Percentiles rank a stretch among this genome's conserved stretches.
These are phyloP conservation scores for Myiozetetes cayanensis DNA, from an alignment of 2,113 vertebrate genomes.

Conservation along the genomic window DNA sequence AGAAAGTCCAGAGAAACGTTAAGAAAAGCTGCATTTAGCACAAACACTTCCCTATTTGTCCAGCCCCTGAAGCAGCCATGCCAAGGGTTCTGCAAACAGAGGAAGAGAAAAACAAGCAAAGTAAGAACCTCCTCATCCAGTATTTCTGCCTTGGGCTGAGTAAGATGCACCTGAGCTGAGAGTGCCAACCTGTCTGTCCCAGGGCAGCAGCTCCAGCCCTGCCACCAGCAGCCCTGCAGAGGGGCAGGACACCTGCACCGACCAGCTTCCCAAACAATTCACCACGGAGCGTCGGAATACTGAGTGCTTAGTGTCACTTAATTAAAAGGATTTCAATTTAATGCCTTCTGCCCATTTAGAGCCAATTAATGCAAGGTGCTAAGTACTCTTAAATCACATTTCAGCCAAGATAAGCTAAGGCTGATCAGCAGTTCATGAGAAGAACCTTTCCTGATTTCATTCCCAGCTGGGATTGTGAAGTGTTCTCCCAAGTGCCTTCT, in stretches of 20 bases:
- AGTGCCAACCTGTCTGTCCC: slow-evolving; percentile 13
- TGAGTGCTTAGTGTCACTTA: slow-evolving; percentile 18
- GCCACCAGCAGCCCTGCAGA: background rate
- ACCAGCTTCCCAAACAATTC: background rate
- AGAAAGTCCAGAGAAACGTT: background rate
- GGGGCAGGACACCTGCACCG: background rate
- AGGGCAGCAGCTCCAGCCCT: background rate
- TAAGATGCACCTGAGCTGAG: background rate
- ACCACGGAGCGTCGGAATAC: background rate
- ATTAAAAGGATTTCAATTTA: slow-evolving; percentile 43
- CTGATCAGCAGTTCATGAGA: background rate
- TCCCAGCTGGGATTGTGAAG: background rate
- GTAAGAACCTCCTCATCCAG: background rate
- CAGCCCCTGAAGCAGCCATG: slow-evolving; percentile 6
- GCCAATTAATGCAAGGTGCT: background rate
- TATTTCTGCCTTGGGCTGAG: slow-evolving; percentile 28
- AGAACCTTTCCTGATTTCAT: background rate
- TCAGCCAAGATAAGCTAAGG: background rate
- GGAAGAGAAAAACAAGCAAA: background rate
- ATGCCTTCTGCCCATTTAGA: slow-evolving; percentile 26
- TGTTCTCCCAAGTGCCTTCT: background rate
- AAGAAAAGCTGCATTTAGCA: background rate
- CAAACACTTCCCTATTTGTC: slow-evolving; percentile 53
- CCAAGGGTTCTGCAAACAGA: background rate
- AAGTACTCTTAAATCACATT: slow-evolving; percentile 3